Evolutionary conservation across 2,888 invertebrate genomes (phyloP), one percentile per base, ranked within the genome.

Genomic region (Tridacna gigas): DNA sequence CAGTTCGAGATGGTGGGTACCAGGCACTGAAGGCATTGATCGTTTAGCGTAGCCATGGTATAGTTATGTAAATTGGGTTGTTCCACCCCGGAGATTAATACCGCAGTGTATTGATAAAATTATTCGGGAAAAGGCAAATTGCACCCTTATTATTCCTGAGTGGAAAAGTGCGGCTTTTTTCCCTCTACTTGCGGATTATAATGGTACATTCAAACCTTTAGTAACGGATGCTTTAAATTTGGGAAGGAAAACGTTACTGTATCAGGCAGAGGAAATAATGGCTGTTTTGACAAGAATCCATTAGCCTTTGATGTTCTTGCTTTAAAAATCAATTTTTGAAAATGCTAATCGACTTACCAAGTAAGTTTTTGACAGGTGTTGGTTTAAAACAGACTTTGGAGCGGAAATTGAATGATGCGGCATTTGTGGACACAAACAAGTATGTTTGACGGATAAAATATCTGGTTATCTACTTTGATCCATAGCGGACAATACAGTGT

Each of bases 31-130:
- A 12, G 78, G 61, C 1, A 63, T 81, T 56, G 60, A 81, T 48
- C 13, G 63, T 11, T 74, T 73, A 15, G 18, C 28, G 13, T 77
- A 81, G 48, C 22, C 20, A 18, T 82, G 78, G 74, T 13, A 37
- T 37, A 11, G 47, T 11, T 66, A 78, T 28, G 20, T 28, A 26
- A 82, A 82, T 37, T 82, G 74, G 82, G 9, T 37, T 47, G 82
- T 82, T 66, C 78, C 82, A 15, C 82, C 82, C 3, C 82, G 74
- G n/a, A 48, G 51, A 25, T 47, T 82, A n/a, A 65, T 78, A 25
- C 28, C 60, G 20, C 22, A 47, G 7, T 61, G 74, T 66, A 66
- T 82, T 61, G 51, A 60, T 20, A 78, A 82, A 69, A 45, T 67
- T 37, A 25, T 60, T 13, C 20, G 11, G 20, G 82, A 78, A 51